Percentiles rank a stretch among this genome's conserved stretches.
These are phyloP conservation scores for Aptenodytes patagonicus DNA, from an alignment of 2,113 vertebrate genomes.

Conservation along the genomic window DNA sequence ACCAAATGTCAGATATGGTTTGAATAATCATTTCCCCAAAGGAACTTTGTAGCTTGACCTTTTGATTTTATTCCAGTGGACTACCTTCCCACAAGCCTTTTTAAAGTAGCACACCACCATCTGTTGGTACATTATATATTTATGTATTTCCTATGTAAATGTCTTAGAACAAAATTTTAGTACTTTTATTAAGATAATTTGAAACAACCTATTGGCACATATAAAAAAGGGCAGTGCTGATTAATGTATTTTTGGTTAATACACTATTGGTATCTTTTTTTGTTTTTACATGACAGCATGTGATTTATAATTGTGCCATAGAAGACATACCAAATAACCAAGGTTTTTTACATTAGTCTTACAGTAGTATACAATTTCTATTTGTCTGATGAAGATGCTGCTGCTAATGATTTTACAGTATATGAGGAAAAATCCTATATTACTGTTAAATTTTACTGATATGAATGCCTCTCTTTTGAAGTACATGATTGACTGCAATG, in stretches of 20 bases:
- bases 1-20: not conserved
- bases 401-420: not conserved
- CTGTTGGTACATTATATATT: constrained; percentile 15
- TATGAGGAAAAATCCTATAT: not conserved
- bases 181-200: not conserved
- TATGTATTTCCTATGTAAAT: not conserved
- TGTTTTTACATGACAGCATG: not conserved
- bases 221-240: not conserved
- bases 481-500: not conserved
- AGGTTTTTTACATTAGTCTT: not conserved
- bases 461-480: not conserved
- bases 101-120: constrained; percentile 17
- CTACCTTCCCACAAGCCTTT: not conserved
- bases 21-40: not conserved
- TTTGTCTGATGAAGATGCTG: not conserved
- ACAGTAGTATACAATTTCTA: not conserved
- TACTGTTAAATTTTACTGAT: not conserved
- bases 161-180: not conserved
- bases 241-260: not conserved
- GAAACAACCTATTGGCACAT: not conserved
- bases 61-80: constrained; percentile 22
- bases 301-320: not conserved
- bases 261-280: not conserved
- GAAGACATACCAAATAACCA: not conserved
- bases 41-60: not conserved